phyloP scores from a whole-genome alignment of 2,888 invertebrate genomes.

The Machimus atricapillus region DNA sequence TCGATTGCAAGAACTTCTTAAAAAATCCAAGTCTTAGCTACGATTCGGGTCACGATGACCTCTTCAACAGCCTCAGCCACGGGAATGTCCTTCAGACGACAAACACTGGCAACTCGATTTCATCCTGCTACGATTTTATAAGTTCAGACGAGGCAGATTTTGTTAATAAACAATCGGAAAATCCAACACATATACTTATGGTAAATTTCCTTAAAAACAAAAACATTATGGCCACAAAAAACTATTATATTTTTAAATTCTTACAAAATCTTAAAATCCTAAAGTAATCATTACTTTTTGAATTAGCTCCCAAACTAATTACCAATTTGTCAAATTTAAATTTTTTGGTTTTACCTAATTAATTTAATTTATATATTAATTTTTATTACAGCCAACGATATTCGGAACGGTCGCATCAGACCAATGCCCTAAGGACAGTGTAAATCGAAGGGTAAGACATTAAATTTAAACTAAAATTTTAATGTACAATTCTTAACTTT shows the following conservation, averaged over 20 bases:
- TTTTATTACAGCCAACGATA: slow-evolving; percentile 46
- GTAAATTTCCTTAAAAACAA: background rate
- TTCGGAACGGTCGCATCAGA: slow-evolving; percentile 50
- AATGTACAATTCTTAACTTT: too few relatives aligned
- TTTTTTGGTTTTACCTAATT: background rate
- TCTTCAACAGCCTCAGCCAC: slow-evolving; percentile 55
- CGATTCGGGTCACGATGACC: slow-evolving; percentile 58
- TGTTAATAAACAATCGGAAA: slow-evolving; percentile 27
- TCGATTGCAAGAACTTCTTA: background rate
- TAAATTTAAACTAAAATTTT: background rate
- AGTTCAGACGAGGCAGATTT: slow-evolving; percentile 48
- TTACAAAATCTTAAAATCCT: too few relatives aligned
- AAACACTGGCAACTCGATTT: slow-evolving; percentile 48
- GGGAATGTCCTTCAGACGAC: slow-evolving; percentile 57
- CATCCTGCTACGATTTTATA: slow-evolving; percentile 49
- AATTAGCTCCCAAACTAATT: background rate
- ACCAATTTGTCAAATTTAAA: background rate
- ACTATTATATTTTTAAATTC: background rate
- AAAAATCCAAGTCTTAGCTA: slow-evolving; percentile 53
- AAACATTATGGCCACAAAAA: background rate
- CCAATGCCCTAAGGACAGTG: slow-evolving; percentile 47
- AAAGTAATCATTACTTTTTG: background rate
- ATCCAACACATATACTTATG: background rate
- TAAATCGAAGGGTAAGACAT: slow-evolving; percentile 40
- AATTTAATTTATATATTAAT: background rate